Evolutionary conservation across 2,113 vertebrate genomes (phyloP), one percentile per base, ranked within the genome.

Genomic region (Ciconia stormi): DNA sequence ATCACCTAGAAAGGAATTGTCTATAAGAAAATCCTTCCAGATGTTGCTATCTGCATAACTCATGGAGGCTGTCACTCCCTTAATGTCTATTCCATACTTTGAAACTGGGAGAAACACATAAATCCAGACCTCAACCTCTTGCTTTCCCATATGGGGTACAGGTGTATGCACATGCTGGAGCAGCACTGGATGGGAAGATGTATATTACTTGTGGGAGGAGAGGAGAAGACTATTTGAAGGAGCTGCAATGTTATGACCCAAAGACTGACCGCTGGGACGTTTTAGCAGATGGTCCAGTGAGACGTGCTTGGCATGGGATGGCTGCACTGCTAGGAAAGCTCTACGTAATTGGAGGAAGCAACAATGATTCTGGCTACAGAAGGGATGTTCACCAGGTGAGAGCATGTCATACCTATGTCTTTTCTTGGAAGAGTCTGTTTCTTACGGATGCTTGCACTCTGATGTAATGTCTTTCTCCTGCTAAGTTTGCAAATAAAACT

Each of bases 341-440:
- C 40, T 99, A 99, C 6, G 98, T 99, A 47, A 99, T 99, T 1
- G 99, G 99, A 10, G 99, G 99, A 36, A 99, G 99, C 97, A 99
- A 99, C 93, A 98, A 99, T 1, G 98, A 99, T 19, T 98, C 98
- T 1, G 98, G 99, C 53, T 99, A 99, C 96, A 98, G 99, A 34
- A 97, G 98, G 32, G 99, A 99, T 7, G 99, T 99, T 81, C 98
- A 99, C 72, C 99, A 99, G 99, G 99, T 99, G 95, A 98, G 96
- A 76, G 14, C 67, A 4, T 1, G n/a, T 25, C 42, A 70, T 55
- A 36, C 58, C 61, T 40, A 7, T 16, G 61, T 12, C 89, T 44
- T 44, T 36, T 22, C 74, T n/a, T 78, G 81, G 25, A 34, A 77
- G 72, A 71, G 20, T 38, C 61, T 29, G 7, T 83, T 74, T 47